A percentile compares a stretch with the other conserved stretches of the same genome.
Evolutionary conservation across 2,888 invertebrate genomes (phyloP).

Genomic region (Spodoptera picta): DNA sequence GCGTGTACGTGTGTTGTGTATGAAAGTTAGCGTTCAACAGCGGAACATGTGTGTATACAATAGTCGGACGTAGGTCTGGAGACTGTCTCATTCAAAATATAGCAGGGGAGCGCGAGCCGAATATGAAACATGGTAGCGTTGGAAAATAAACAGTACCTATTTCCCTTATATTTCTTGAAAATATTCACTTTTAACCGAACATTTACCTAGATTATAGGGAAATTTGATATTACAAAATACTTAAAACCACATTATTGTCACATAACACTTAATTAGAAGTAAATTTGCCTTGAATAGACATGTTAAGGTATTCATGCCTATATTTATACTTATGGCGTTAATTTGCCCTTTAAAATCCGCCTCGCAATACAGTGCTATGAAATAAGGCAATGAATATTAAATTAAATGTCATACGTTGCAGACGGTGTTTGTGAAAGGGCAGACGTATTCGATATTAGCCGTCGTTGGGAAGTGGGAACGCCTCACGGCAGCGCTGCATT

Average conservation of each 20-base stretch:
- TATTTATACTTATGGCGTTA: slow-evolving; percentile 43
- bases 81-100: slow-evolving; percentile 82
- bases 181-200: slow-evolving; percentile 27
- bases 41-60: slow-evolving; percentile 67
- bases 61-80: slow-evolving; percentile 75
- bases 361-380: slow-evolving; percentile 54
- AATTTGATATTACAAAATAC: slow-evolving; percentile 22
- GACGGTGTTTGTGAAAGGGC: slow-evolving; percentile 69
- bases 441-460: slow-evolving; percentile 58
- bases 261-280: slow-evolving; percentile 29
- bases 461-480: slow-evolving; percentile 57
- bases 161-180: slow-evolving; percentile 14
- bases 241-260: background rate
- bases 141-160: slow-evolving; percentile 62
- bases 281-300: slow-evolving; percentile 16
- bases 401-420: slow-evolving; percentile 71
- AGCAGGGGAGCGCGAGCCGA: slow-evolving; percentile 74
- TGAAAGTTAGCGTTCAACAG: slow-evolving; percentile 54
- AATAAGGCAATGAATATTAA: slow-evolving; percentile 68
- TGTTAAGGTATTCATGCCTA: slow-evolving; percentile 22
- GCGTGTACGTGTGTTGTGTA: slow-evolving; percentile 38
- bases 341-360: slow-evolving; percentile 66
- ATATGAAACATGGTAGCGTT: slow-evolving; percentile 80
- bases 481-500: slow-evolving; percentile 49
- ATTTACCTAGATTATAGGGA: slow-evolving; percentile 18